Evolutionary conservation across 2,797 vertebrate species (phyloP), one percentile per base, ranked within the genome.

Genomic region (Eptatretus atami): DNA sequence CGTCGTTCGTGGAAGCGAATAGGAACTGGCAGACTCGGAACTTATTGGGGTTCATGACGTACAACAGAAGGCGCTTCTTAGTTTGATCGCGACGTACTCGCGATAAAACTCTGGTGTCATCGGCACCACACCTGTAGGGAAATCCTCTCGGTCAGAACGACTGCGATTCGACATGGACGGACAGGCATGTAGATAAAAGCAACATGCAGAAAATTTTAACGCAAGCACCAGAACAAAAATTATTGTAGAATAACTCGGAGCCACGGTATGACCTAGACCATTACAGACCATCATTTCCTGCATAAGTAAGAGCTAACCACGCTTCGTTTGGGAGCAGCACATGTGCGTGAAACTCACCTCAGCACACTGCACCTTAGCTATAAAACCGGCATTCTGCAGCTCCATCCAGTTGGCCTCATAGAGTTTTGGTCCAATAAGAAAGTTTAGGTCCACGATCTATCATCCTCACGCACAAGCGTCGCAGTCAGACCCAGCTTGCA

Each of bases 381-480:
- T 96, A 71, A 96, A 98, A 57, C 92, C 88, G n/a, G 75, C 90
- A 75, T 96, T 96, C 73, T 98, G 86, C 65, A 98, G 73, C 69
- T 98, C 90, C 92, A 98, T 96, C 90, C 92, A 96, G 74, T 98
- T 98, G 63, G 92, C 92, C 72, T 98, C 92, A 15, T 77, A 98
- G 3, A 96, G 76, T 64, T 98, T 98, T 24, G 92, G 92, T 53
- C 88, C 92, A 0, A 98, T 96, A 31, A 96, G 76, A 70, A 98
- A 96, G 75, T 95, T 96, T 65, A 96, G 80, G 74, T 98, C 92
- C 1, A 98, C 92, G 55, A 98, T 98, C 75, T 98, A 74, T 98
- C 92, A 64, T 98, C 92, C 73, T 98, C 90, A 69, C 92, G 79
- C 68, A 98, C 90, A 53, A 98, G 75, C 1, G 90, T 98, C 53